Percentiles rank a stretch among this genome's conserved stretches.
Conservation (phyloP, 2,113 vertebrate species). For the Scytalopus superciliaris region DNA sequence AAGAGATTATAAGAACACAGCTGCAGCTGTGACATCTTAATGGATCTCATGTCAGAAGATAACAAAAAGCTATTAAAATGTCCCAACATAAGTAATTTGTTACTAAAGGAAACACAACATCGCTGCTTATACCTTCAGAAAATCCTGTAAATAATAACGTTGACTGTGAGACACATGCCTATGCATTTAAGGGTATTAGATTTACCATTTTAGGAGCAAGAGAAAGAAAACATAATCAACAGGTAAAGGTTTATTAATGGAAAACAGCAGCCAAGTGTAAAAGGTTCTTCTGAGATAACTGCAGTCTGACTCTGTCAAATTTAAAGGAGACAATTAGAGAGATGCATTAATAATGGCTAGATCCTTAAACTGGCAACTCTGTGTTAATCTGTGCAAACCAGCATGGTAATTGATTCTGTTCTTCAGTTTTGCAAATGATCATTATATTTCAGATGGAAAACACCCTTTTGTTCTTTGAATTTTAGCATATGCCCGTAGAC, state of each 20-base stretch:
- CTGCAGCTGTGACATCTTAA: not conserved
- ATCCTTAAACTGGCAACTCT: not conserved
- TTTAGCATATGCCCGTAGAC: not conserved
- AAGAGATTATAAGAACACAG: not conserved
- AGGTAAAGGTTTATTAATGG: not conserved
- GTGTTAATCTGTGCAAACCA: not conserved
- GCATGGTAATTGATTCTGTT: not conserved
- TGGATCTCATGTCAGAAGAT: not conserved
- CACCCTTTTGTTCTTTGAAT: not conserved
- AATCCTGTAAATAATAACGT: not conserved
- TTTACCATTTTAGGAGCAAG: not conserved
- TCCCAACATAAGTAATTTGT: not conserved
- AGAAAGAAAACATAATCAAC: not conserved
- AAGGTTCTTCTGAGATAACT: not conserved
- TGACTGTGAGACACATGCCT: not conserved
- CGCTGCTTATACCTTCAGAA: not conserved
- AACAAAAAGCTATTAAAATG: not conserved
- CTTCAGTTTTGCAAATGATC: not conserved
- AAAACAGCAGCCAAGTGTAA: not conserved
- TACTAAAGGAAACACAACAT: not conserved
- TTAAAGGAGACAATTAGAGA: not conserved
- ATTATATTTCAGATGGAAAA: not conserved
- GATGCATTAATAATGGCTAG: not conserved
- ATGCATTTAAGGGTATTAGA: not conserved
- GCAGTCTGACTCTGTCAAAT: not conserved